phyloP scores from a whole-genome alignment of 2,797 vertebrate genomes.

The Echiichthys vipera region DNA sequence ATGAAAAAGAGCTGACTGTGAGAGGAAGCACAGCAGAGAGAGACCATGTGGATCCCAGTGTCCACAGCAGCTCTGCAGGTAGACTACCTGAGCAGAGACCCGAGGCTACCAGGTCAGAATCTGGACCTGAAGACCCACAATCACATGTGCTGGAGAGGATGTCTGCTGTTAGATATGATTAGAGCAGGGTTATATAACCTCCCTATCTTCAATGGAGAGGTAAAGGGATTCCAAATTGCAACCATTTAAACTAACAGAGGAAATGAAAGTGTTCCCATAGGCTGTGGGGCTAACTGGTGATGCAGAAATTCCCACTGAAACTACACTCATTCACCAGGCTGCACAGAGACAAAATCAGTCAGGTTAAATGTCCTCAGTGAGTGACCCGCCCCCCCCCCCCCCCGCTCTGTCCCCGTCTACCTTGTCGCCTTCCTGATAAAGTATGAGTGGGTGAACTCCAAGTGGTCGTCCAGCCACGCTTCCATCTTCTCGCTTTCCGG shows the following conservation, averaged over 20 bases:
- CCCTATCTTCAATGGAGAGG: neutral
- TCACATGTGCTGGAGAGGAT: neutral
- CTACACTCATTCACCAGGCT: neutral
- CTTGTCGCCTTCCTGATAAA: slow-evolving; percentile 93
- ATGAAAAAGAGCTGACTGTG: neutral
- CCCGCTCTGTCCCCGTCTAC: slow-evolving; percentile 76
- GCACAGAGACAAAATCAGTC: neutral
- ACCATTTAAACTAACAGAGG: slow-evolving; percentile 3
- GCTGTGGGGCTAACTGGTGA: neutral
- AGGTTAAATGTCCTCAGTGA: neutral
- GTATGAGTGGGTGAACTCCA: slow-evolving; percentile 92
- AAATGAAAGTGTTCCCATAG: neutral
- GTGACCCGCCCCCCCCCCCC: neutral
- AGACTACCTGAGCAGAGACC: slow-evolving; percentile 22
- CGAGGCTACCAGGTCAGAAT: too few relatives aligned
- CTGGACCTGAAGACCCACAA: neutral
- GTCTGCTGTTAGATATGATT: neutral
- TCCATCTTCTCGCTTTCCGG: slow-evolving; percentile 87
- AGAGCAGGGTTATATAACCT: neutral
- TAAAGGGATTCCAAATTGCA: slow-evolving; percentile 9
- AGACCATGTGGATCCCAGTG: neutral
- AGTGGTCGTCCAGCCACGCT: slow-evolving; percentile 97
- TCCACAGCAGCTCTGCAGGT: slow-evolving; percentile 16
- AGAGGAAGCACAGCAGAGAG: neutral
- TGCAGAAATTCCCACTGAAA: neutral